These are phyloP conservation scores for Podotricha telesiphe DNA, from an alignment of 2,888 invertebrate genomes.

Conservation along the genomic window DNA sequence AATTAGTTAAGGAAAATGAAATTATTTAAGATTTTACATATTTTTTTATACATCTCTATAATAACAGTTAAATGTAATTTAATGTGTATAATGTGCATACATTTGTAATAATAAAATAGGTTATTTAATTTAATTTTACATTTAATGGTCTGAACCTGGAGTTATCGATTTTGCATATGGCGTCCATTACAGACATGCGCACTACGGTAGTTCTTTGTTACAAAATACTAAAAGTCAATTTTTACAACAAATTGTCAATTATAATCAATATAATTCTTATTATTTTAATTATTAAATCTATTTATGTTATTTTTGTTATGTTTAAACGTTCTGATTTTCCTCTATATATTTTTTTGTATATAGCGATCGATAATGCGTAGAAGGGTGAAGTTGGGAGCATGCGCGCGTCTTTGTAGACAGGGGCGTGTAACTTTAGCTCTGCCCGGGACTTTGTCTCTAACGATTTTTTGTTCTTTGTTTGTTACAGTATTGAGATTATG, in stretches of 20 bases:
- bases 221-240: neutral
- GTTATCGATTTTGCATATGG: slow-evolving; percentile 9
- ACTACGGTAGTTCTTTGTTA: neutral
- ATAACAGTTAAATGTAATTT: no score
- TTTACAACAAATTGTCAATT: neutral
- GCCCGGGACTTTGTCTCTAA: neutral
- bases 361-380: neutral
- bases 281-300: neutral
- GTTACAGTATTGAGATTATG: no score
- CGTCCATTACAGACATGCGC: neutral
- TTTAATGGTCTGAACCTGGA: neutral
- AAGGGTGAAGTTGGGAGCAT: neutral
- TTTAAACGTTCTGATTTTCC: neutral
- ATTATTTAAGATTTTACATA: neutral
- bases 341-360: neutral
- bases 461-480: neutral
- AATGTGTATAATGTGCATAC: no score
- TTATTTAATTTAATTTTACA: neutral
- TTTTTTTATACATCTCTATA: no score
- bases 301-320: neutral
- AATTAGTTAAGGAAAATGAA: neutral
- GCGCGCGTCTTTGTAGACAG: neutral
- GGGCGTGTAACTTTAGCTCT: slow-evolving; percentile 5
- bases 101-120: neutral
- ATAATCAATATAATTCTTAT: neutral